Evolutionary conservation across 1,140 invertebrate genomes (phyloP).

Genomic region (Cotesia vestalis): DNA sequence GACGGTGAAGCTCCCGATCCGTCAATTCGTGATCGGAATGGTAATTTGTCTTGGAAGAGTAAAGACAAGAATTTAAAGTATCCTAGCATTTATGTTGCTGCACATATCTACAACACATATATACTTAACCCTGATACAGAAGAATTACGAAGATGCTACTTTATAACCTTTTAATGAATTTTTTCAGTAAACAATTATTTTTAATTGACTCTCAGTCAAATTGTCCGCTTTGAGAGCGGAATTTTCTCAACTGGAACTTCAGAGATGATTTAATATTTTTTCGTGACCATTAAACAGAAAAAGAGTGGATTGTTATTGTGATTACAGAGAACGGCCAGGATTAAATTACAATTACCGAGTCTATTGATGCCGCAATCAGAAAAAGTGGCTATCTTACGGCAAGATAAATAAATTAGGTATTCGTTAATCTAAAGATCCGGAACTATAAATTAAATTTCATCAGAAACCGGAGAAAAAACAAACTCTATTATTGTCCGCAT

Average conservation of each 20-base stretch:
- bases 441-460: too few species aligned
- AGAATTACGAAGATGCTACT: conserved; percentile 9
- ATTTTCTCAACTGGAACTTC: too few species aligned
- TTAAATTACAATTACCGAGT: not conserved
- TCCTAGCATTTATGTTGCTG: not conserved
- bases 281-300: conserved; percentile 13
- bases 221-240: too few species aligned
- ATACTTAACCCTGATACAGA: too few species aligned
- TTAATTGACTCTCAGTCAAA: not conserved
- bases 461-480: not conserved
- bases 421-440: too few species aligned
- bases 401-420: not conserved
- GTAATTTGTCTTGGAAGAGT: conserved; percentile 10
- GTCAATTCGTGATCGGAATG: conserved; percentile 10
- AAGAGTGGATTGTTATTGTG: not conserved
- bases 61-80: conserved; percentile 10
- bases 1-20: not conserved
- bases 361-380: conserved; percentile 13
- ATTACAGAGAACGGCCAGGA: not conserved
- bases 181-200: not conserved
- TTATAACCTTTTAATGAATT: conserved; percentile 9
- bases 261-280: not conserved
- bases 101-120: too few species aligned
- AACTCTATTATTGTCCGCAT: not conserved
- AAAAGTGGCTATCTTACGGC: not conserved